Evolutionary conservation across 2,888 invertebrate species (phyloP).

Genomic region (Amphiduros pacificus): DNA sequence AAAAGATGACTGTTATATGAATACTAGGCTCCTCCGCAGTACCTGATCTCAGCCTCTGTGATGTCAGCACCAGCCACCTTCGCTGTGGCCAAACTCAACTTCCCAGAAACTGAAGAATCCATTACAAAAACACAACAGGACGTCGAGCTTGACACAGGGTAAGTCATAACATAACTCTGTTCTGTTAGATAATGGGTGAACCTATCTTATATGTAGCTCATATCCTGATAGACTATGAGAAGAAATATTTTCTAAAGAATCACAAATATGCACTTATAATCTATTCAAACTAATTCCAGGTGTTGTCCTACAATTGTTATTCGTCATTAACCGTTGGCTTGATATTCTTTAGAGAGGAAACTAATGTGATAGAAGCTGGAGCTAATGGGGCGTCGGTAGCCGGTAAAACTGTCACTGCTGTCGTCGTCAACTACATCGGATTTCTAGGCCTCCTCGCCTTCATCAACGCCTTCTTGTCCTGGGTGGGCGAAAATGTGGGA

Average conservation of each 20-base stretch:
- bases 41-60: slow-evolving; percentile 24
- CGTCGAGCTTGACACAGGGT: slow-evolving; percentile 19
- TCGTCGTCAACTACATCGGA: slow-evolving; percentile 33
- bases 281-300: too few relatives aligned
- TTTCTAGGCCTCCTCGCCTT: slow-evolving; percentile 32
- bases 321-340: background rate
- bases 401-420: slow-evolving; percentile 30
- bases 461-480: slow-evolving; percentile 30
- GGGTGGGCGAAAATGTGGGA: slow-evolving; percentile 32
- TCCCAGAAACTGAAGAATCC: slow-evolving; percentile 24
- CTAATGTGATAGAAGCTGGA: slow-evolving; percentile 33
- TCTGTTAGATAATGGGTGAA: background rate
- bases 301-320: background rate
- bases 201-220: background rate
- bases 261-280: too few relatives aligned
- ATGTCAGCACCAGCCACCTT: slow-evolving; percentile 24
- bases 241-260: background rate
- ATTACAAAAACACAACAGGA: slow-evolving; percentile 19
- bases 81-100: slow-evolving; percentile 23
- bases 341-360: slow-evolving; percentile 25
- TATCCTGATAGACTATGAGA: background rate
- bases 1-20: too few relatives aligned
- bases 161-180: background rate
- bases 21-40: slow-evolving; percentile 25
- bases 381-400: slow-evolving; percentile 32